These are phyloP conservation scores for Zaprionus lachaisei DNA, from an alignment of 1,140 invertebrate genomes.

Conservation along the genomic window DNA sequence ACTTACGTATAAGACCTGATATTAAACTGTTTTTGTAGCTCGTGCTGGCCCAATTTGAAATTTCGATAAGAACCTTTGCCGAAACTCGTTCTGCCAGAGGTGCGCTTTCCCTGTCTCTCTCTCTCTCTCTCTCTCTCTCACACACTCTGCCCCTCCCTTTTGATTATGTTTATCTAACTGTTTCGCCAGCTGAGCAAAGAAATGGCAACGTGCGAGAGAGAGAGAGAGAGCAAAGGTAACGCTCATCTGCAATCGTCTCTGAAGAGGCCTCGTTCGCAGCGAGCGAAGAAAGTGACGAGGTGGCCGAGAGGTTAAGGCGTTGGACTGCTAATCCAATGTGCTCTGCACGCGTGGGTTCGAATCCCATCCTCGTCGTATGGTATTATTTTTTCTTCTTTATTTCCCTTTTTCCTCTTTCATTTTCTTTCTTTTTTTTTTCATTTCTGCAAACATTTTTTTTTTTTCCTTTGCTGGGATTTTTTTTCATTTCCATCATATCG, in stretches of 20 bases:
- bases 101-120: background rate
- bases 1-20: background rate
- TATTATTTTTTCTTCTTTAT: slow-evolving; percentile 9
- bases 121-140: background rate
- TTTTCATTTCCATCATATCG: background rate
- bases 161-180: background rate
- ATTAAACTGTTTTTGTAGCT: slow-evolving; percentile 5
- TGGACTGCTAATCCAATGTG: slow-evolving; percentile 92
- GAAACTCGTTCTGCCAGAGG: slow-evolving; percentile 8
- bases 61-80: slow-evolving; percentile 46
- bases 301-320: slow-evolving; percentile 96
- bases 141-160: slow-evolving; percentile 1
- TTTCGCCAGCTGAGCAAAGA: slow-evolving; percentile 6
- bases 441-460: background rate
- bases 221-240: slow-evolving; percentile 16
- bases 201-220: slow-evolving; percentile 4
- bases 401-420: background rate
- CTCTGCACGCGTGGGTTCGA: slow-evolving; percentile 94
- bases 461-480: background rate
- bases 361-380: slow-evolving; percentile 92
- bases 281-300: slow-evolving; percentile 87
- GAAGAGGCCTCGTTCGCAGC: slow-evolving; percentile 9
- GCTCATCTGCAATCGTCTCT: background rate
- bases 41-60: slow-evolving; percentile 43
- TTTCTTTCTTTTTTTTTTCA: slow-evolving; percentile 4